phyloP scores from a whole-genome alignment of 2,113 vertebrate genomes.

The Sporophila hypoxantha region DNA sequence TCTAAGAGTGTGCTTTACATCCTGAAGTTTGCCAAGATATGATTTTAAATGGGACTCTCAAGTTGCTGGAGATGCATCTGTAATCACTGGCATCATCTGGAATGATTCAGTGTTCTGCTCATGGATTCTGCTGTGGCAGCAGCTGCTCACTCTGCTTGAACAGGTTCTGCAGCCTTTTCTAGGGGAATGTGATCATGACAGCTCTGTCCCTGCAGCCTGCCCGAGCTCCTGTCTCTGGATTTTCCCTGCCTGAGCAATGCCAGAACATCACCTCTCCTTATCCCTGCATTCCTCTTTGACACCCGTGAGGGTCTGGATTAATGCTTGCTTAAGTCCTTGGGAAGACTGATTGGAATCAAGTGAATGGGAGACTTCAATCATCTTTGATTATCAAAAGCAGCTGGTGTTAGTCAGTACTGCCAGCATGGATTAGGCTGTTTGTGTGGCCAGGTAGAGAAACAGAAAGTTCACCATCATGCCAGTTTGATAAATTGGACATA shows the following conservation, averaged over 20 bases:
- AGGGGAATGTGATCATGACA: neutral
- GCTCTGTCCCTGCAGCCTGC: neutral
- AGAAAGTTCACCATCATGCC: neutral
- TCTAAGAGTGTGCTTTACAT: neutral
- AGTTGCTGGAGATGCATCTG: neutral
- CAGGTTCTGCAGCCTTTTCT: neutral
- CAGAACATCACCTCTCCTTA: neutral
- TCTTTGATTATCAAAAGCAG: neutral
- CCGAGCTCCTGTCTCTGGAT: neutral
- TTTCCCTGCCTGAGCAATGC: neutral
- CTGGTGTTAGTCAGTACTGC: neutral
- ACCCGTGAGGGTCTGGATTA: neutral
- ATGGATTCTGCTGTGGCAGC: neutral
- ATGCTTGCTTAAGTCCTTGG: neutral
- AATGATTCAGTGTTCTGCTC: neutral
- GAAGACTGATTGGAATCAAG: neutral
- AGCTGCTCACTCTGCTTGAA: neutral
- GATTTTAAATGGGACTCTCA: neutral
- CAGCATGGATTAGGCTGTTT: neutral
- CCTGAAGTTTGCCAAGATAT: neutral
- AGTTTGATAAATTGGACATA: neutral
- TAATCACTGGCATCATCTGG: neutral
- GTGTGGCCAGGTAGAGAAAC: neutral
- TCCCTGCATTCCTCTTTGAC: neutral
- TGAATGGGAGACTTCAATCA: neutral